phyloP scores from a whole-genome alignment of 2,797 vertebrate genomes.

The Mycteria americana region DNA sequence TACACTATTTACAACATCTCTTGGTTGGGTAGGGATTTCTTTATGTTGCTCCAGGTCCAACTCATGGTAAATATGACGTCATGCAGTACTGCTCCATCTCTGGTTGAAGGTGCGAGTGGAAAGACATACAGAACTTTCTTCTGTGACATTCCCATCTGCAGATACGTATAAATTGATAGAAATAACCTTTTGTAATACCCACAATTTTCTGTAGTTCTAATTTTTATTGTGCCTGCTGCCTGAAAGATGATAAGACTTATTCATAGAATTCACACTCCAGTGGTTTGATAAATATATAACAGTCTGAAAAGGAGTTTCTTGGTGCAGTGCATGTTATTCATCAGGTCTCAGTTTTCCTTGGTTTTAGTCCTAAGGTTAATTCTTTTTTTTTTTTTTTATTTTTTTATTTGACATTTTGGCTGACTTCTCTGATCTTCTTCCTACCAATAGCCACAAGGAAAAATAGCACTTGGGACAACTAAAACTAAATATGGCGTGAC shows the following conservation, averaged over 20 bases:
- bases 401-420: constrained; percentile 49
- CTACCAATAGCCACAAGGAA: constrained; percentile 47
- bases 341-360: constrained; percentile 62
- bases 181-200: constrained; percentile 57
- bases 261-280: constrained; percentile 73
- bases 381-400: neutral
- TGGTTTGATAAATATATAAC: constrained; percentile 80
- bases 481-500: constrained; percentile 28
- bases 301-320: constrained; percentile 71
- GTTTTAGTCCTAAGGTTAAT: constrained; percentile 32
- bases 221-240: constrained; percentile 68
- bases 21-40: neutral
- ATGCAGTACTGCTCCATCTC: neutral
- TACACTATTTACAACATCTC: neutral
- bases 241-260: constrained; percentile 73
- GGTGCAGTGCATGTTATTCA: constrained; percentile 71
- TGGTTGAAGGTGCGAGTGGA: neutral
- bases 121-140: constrained; percentile 5
- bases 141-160: constrained; percentile 39
- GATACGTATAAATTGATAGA: constrained; percentile 26
- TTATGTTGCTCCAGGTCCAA: neutral
- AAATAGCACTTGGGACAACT: constrained; percentile 38
- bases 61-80: neutral
- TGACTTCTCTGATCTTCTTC: constrained; percentile 51
- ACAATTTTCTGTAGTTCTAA: constrained; percentile 64